phyloP scores from a whole-genome alignment of 2,113 vertebrate genomes.

The Potamarius usumacintae region DNA sequence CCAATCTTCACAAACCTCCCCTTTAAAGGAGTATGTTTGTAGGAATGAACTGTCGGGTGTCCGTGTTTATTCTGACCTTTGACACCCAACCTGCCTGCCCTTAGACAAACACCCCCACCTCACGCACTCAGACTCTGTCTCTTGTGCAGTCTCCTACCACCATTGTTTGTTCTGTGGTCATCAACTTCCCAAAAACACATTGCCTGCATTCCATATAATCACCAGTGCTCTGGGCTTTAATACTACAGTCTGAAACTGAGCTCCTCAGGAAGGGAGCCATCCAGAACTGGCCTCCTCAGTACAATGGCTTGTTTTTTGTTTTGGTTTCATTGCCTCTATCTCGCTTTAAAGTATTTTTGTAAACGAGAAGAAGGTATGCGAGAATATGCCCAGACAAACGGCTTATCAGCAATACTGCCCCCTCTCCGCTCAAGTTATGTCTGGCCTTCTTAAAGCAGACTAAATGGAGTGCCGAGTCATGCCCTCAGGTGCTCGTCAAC shows the following conservation, averaged over 20 bases:
- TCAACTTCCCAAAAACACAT: constrained; percentile 52
- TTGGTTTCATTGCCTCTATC: constrained; percentile 40
- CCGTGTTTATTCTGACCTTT: constrained; percentile 20
- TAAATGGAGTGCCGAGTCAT: constrained; percentile 37
- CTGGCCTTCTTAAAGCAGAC: constrained; percentile 18
- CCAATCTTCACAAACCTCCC: background rate
- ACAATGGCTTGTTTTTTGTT: constrained; percentile 69
- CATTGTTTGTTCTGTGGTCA: constrained; percentile 47
- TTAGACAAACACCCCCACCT: background rate
- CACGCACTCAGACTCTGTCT: background rate
- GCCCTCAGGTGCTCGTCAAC: constrained; percentile 5
- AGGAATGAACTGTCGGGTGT: constrained; percentile 20
- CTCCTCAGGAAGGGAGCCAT: constrained; percentile 62
- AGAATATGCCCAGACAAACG: constrained; percentile 40
- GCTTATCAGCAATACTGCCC: constrained; percentile 33
- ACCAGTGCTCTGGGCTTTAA: constrained; percentile 46
- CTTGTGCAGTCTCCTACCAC: constrained; percentile 28
- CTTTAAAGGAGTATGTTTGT: background rate
- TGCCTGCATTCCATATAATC: constrained; percentile 62
- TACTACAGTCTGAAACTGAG: background rate
- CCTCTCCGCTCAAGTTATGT: constrained; percentile 28
- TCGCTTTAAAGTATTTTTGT: constrained; percentile 24
- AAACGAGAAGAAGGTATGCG: constrained; percentile 45
- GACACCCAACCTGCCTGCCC: background rate
- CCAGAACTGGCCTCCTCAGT: constrained; percentile 19